phyloP scores from a whole-genome alignment of 2,113 vertebrate species.

The Cnemophilus loriae region DNA sequence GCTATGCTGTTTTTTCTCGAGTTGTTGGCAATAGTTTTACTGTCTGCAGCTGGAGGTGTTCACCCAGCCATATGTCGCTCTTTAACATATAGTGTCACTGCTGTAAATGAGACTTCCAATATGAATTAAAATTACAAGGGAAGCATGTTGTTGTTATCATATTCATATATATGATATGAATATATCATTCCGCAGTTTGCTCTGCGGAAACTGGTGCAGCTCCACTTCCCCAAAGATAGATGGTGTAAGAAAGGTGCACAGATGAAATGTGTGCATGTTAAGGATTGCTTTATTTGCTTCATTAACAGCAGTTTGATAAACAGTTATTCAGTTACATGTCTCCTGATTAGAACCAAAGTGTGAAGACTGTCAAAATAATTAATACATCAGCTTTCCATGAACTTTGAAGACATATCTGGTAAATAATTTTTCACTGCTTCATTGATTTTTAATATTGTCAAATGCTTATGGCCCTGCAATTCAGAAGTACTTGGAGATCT shows the following conservation, averaged over 20 bases:
- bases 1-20: not conserved
- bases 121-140: not conserved
- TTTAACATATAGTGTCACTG: not conserved
- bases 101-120: not conserved
- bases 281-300: constrained; percentile 40
- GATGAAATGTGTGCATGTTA: not conserved
- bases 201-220: not conserved
- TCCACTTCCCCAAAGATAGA: not conserved
- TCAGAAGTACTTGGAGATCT: not conserved
- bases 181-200: too few relatives aligned
- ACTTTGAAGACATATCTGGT: constrained; percentile 8
- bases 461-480: not conserved
- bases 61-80: not conserved
- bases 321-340: constrained; percentile 44
- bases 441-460: constrained; percentile 36
- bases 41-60: not conserved
- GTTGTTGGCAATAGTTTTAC: not conserved
- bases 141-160: not conserved
- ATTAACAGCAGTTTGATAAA: constrained; percentile 45
- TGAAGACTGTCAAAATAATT: constrained; percentile 65
- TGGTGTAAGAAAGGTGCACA: not conserved
- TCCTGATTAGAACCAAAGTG: constrained; percentile 62
- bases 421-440: constrained; percentile 13
- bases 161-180: too few relatives aligned
- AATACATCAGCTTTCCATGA: constrained; percentile 21